Base-by-base conservation (phyloP, 2,113 vertebrate species). In the Microcebus murinus region DNA sequence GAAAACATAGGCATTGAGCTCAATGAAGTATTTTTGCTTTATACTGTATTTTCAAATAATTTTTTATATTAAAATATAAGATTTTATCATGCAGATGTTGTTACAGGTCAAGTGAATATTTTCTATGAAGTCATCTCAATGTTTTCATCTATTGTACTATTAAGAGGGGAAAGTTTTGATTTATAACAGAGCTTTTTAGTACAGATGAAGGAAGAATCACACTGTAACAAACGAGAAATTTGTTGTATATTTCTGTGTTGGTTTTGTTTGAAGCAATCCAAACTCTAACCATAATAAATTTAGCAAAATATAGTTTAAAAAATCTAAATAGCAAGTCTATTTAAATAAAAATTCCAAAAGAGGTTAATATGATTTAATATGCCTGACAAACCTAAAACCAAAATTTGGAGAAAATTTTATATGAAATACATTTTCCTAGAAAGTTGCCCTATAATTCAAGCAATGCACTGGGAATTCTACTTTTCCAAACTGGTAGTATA, bases 401-500 rank as follows among this genome's bases (percentile, higher is more conserved):
- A 81, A 76, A 88, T 91, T 94, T 98, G 83, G 89, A 95, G 93
- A 94, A 97, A 89, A 93, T 21, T 79, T 94, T 86, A 42, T 55
- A 68, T 84, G 79, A 74, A 97, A 70, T 82, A 76, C 10, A 87
- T 86, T 97, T 97, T 96, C 95, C 45, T 79, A 74, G 82, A 27
- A 93, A 96, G 39, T 82, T 92, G 74, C 57, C 7, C 29, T 97
- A 86, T 95, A 96, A 74, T 95, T 97, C 65, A 94, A 93, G 81
- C 90, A 94, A 84, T 85, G 39, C 87, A 87, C 57, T 96, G 96
- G 95, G 86, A 95, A 98, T 97, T 97, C 88, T 91, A 73, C 39
- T 57, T 97, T 94, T 67, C 97, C 91, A 87, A 81, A 98, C 97
- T 67, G 79, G 79, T 92, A 98, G 95, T 80, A 95, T 91, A 95